Evolutionary conservation across 2,888 invertebrate species (phyloP), one percentile per base, ranked within the genome.

Genomic region (Mellilla xanthometata): DNA sequence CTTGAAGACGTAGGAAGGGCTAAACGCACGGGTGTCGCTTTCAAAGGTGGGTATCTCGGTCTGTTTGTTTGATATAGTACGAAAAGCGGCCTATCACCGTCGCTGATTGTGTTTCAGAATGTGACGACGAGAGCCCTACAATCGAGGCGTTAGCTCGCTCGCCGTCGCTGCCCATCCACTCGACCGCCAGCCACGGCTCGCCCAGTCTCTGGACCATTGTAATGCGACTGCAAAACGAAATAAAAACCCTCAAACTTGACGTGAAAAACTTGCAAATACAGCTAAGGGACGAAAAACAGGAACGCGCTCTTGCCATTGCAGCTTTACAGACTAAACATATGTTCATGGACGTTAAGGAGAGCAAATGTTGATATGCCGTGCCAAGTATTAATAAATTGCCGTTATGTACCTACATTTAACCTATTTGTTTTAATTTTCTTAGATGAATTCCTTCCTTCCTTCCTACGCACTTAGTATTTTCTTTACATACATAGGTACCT

Each of bases 141-240:
- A 69, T 87, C 54, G 90, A 90, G 49, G 79, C 81, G 44, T 68
- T 90, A 59, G 89, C 88, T 53, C 68, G 90, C 52, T 90, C 90
- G 19, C 86, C 90, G 13, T 86, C 86, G 28, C 72, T 90, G 64
- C 90, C 90, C 39, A 80, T 86, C 58, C 86, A 86, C 65, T 74
- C 76, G 42, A 71, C 72, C 8, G 66, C 76, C 36, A 67, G 63
- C 56, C 79, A 80, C 63, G 76, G 72, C 35, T 73, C 74, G 70
- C 94, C 95, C 74, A 93, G 93, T 65, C 82, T 95, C 62, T 94
- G 95, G 79, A 93, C 95, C 60, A 93, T 95, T 44, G 94, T 96
- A 54, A 93, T 95, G 88, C 91, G 93, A 50, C 79, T 96, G 62
- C 94, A 94, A 72, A 94, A 93, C 69, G 94, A 95, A 81, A 90